Conservation (phyloP, 2,113 vertebrate genomes). For the Tupaia tana region DNA sequence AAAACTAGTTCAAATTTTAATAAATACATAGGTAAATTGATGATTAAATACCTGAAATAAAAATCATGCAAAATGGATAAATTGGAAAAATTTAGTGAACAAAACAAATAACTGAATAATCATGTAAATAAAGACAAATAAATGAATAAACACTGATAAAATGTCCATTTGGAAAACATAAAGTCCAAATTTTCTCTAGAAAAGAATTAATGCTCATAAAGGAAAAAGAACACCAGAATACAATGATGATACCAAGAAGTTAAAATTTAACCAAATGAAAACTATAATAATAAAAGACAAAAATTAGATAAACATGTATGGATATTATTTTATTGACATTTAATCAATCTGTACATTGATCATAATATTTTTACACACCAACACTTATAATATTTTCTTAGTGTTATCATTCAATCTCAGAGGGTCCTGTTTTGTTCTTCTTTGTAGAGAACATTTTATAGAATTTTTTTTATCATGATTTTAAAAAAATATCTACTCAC, state of each 20-base stretch:
- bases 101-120: background rate
- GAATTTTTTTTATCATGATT: background rate
- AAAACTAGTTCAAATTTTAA: background rate
- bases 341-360: background rate
- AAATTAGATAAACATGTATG: background rate
- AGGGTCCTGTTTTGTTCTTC: background rate
- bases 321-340: background rate
- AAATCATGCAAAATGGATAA: background rate
- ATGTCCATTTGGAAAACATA: background rate
- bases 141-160: background rate
- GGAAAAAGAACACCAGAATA: background rate
- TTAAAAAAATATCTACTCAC: background rate
- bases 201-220: background rate
- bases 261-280: background rate
- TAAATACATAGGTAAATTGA: background rate
- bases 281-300: background rate
- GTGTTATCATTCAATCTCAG: background rate
- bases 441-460: background rate
- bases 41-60: background rate
- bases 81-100: background rate
- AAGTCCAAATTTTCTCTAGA: background rate
- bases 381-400: background rate
- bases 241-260: background rate
- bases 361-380: background rate
- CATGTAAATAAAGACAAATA: background rate